Conservation (phyloP, 1,140 invertebrate species). For the Drosophila bocki region DNA sequence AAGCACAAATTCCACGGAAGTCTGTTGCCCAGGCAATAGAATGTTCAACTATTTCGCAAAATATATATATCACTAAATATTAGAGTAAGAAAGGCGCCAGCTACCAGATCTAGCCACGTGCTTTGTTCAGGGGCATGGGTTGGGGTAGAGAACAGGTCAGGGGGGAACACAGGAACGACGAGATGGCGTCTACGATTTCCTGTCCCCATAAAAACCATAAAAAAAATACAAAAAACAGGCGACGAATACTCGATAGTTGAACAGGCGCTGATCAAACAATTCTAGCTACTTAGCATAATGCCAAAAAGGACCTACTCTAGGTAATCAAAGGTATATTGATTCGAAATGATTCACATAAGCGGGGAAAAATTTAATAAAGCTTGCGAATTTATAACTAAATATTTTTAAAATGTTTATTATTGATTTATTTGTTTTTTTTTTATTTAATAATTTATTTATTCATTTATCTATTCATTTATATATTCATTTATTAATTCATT, state of each 20-base stretch:
- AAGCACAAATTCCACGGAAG: conserved; percentile 14
- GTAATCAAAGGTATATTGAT: conserved; percentile 7
- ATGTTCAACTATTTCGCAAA: conserved; percentile 5
- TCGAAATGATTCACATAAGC: background rate
- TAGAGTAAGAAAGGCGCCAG: conserved; percentile 7
- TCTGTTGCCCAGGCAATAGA: conserved; percentile 6
- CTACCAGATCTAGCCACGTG: conserved; percentile 30
- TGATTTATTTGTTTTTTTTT: background rate
- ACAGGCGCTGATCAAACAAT: conserved; percentile 69
- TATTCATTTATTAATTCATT: too few species aligned
- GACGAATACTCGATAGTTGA: conserved; percentile 74
- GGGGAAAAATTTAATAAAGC: background rate
- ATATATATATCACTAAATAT: background rate
- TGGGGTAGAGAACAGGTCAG: background rate
- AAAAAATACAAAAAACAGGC: conserved; percentile 49
- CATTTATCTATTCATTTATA: too few species aligned
- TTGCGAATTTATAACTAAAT: background rate
- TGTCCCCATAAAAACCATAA: conserved; percentile 33
- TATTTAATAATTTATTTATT: background rate
- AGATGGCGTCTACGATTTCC: conserved; percentile 49
- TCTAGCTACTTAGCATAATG: conserved; percentile 60
- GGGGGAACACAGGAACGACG: background rate
- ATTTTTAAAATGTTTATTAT: background rate
- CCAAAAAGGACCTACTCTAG: background rate
- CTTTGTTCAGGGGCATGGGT: conserved; percentile 14